Conservation (phyloP, 2,113 vertebrate species). For the Andinoacara biseriatus region DNA sequence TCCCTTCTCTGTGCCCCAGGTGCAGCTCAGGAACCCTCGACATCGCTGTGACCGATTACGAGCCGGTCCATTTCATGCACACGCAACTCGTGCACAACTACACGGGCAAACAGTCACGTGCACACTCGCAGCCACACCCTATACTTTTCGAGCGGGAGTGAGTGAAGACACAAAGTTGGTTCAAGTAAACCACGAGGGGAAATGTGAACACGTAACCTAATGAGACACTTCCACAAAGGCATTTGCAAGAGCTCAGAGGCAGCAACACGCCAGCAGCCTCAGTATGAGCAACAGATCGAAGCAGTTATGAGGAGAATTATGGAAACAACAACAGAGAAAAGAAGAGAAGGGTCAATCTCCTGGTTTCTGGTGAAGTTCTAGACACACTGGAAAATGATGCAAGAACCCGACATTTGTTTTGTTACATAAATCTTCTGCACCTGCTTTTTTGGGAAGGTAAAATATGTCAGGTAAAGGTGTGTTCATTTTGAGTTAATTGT, state of each 20-base stretch:
- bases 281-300: background rate
- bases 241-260: background rate
- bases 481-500: background rate
- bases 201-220: background rate
- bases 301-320: background rate
- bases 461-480: fast-evolving
- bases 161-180: background rate
- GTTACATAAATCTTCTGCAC: background rate
- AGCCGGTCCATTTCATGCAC: no score
- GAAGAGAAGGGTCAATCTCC: background rate
- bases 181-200: background rate
- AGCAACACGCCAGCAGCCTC: background rate
- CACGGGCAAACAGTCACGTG: fast-evolving
- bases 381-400: background rate
- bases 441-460: fast-evolving
- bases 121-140: fast-evolving
- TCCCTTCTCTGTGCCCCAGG: background rate
- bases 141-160: no score
- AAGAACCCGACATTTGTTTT: fast-evolving
- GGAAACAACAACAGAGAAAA: background rate
- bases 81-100: background rate
- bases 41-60: no score
- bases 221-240: background rate
- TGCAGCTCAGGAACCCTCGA: background rate
- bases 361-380: background rate